Percentiles rank a stretch among this genome's conserved stretches.
Conservation (phyloP, 2,797 vertebrate genomes). For the Serranus cabrilla region DNA sequence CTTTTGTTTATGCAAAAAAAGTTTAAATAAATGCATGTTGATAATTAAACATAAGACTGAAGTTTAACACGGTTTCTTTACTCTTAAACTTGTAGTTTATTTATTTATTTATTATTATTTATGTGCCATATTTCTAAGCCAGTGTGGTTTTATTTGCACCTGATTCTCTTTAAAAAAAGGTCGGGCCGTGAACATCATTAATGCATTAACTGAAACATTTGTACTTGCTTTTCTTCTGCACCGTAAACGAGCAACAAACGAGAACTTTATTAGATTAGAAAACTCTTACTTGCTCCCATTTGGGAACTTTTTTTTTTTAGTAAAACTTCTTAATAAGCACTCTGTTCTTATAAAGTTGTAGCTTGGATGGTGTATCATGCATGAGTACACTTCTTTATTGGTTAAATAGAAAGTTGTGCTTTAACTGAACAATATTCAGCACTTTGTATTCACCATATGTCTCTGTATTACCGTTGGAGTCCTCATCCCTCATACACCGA, state of each 20-base stretch:
- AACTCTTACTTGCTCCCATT: neutral
- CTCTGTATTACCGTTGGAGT: neutral
- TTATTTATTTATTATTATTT: neutral
- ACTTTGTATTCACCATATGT: conserved; percentile 11
- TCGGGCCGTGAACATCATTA: neutral
- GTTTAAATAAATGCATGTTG: neutral
- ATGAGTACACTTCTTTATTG: neutral
- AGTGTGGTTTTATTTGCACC: neutral
- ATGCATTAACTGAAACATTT: neutral
- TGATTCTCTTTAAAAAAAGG: neutral
- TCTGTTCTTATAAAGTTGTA: neutral
- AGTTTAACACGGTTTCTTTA: neutral
- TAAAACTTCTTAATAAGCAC: neutral
- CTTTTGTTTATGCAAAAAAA: neutral
- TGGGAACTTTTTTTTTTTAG: neutral
- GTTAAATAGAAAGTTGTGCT: neutral
- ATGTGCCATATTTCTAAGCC: neutral
- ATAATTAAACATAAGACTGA: neutral
- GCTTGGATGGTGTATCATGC: neutral
- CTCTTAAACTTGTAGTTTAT: neutral
- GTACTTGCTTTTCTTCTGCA: neutral
- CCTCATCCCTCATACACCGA: conserved; percentile 5
- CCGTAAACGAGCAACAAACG: neutral
- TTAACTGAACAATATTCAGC: neutral
- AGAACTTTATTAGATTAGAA: neutral